phyloP scores from a whole-genome alignment of 2,888 invertebrate genomes.

The Tinea semifulvella region DNA sequence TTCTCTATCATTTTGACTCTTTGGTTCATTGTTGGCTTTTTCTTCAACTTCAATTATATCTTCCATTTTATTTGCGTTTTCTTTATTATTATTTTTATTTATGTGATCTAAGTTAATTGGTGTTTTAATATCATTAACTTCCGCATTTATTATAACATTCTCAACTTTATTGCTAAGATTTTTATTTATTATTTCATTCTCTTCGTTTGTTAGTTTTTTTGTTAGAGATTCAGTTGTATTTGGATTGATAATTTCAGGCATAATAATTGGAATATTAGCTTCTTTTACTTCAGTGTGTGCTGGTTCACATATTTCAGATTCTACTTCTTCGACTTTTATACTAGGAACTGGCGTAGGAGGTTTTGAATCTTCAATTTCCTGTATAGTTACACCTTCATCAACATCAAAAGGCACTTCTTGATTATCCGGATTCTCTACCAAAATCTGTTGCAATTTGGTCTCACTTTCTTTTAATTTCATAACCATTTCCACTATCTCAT shows the following conservation, averaged over 20 bases:
- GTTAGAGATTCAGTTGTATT: conserved; percentile 32
- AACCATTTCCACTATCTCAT: conserved; percentile 72
- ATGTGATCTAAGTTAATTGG: conserved; percentile 11
- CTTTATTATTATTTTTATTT: conserved; percentile 20
- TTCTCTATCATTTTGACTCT: conserved; percentile 35
- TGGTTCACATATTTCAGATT: conserved; percentile 20
- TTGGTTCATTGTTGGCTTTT: conserved; percentile 24
- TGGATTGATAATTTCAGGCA: conserved; percentile 25
- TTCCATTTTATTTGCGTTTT: too few relatives aligned
- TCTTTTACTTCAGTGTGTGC: conserved; percentile 22
- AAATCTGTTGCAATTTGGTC: conserved; percentile 68
- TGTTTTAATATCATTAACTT: conserved; percentile 19
- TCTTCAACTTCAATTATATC: conserved; percentile 26
- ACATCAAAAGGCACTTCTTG: conserved; percentile 34
- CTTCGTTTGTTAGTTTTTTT: conserved; percentile 55
- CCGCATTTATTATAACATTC: conserved; percentile 16
- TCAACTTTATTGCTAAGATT: conserved; percentile 32
- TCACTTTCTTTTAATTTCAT: conserved; percentile 77
- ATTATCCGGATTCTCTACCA: conserved; percentile 48
- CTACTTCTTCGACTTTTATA: conserved; percentile 26
- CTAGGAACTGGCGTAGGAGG: background rate
- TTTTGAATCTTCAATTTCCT: conserved; percentile 1
- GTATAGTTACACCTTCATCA: background rate
- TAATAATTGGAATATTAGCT: conserved; percentile 19
- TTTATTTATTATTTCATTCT: conserved; percentile 57